phyloP scores from a whole-genome alignment of 2,113 vertebrate genomes.

The Eira barbara region DNA sequence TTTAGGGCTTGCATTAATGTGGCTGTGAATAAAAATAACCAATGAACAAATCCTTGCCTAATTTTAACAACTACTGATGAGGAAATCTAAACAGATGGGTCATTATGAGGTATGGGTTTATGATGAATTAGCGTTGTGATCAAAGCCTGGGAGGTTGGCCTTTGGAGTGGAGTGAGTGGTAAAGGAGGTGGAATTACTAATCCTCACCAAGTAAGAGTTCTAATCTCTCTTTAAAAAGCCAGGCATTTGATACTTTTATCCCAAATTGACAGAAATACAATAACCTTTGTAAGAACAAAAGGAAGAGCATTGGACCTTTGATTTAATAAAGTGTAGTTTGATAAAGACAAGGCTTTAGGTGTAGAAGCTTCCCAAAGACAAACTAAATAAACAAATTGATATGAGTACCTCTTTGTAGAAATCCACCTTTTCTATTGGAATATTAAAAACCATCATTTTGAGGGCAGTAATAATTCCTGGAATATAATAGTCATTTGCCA shows the following conservation, averaged over 20 bases:
- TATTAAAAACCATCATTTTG: neutral
- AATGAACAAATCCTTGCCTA: slow-evolving; percentile 86
- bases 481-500: neutral
- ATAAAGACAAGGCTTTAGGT: slow-evolving; percentile 11
- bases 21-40: slow-evolving; percentile 84
- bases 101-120: slow-evolving; percentile 75
- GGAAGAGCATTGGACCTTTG: neutral
- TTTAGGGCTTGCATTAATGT: slow-evolving; percentile 82
- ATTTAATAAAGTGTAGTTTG: slow-evolving; percentile 53
- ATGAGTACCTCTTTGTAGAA: neutral
- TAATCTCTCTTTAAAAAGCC: slow-evolving; percentile 68
- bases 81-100: slow-evolving; percentile 80
- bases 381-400: neutral
- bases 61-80: slow-evolving; percentile 86
- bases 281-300: slow-evolving; percentile 18
- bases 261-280: slow-evolving; percentile 32
- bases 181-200: slow-evolving; percentile 77
- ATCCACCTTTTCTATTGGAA: neutral
- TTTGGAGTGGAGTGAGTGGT: neutral
- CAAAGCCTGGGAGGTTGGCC: slow-evolving; percentile 69
- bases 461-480: neutral
- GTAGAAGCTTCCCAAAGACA: neutral
- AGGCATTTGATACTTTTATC: slow-evolving; percentile 67
- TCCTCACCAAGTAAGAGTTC: slow-evolving; percentile 68
- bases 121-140: slow-evolving; percentile 82